Evolutionary conservation across 2,797 vertebrate species (phyloP).

Genomic region (Botia kubotai): DNA sequence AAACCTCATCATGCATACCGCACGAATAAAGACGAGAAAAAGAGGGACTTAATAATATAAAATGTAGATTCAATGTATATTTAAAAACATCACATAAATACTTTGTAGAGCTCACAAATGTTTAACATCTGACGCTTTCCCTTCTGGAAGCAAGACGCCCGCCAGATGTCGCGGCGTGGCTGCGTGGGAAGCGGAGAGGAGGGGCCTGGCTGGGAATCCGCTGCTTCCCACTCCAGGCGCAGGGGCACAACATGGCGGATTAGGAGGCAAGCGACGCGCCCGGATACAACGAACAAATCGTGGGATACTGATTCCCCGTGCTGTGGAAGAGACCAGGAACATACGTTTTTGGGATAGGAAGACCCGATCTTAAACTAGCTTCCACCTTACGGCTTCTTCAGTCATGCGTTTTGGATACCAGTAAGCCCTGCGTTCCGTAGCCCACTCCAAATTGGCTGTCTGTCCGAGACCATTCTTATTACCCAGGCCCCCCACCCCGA

Average conservation of each 20-base stretch:
- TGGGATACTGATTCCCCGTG: slow-evolving; percentile 64
- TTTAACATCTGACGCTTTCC: background rate
- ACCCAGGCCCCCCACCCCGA: slow-evolving; percentile 75
- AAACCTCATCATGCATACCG: too few relatives aligned
- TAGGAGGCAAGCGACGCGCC: slow-evolving; percentile 80
- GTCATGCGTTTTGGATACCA: slow-evolving; percentile 50
- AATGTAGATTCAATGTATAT: too few relatives aligned
- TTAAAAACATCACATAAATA: too few relatives aligned
- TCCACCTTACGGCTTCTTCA: background rate
- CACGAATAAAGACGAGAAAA: too few relatives aligned
- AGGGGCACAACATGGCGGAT: slow-evolving; percentile 86
- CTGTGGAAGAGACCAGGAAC: slow-evolving; percentile 52
- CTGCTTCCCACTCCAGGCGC: slow-evolving; percentile 79
- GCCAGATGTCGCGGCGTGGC: slow-evolving; percentile 68
- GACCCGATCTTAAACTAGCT: background rate
- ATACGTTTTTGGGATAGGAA: slow-evolving; percentile 40
- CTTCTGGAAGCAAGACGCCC: slow-evolving; percentile 46
- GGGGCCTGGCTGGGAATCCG: slow-evolving; percentile 77
- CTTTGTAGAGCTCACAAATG: too few relatives aligned
- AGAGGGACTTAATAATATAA: too few relatives aligned
- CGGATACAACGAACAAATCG: slow-evolving; percentile 79
- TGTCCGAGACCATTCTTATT: slow-evolving; percentile 74
- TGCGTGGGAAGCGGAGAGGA: slow-evolving; percentile 53
- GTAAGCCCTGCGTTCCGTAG: slow-evolving; percentile 61
- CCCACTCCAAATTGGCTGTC: slow-evolving; percentile 63